Evolutionary conservation across 2,113 vertebrate genomes (phyloP), one percentile per base, ranked within the genome.

Genomic region (Pedionomus torquatus): DNA sequence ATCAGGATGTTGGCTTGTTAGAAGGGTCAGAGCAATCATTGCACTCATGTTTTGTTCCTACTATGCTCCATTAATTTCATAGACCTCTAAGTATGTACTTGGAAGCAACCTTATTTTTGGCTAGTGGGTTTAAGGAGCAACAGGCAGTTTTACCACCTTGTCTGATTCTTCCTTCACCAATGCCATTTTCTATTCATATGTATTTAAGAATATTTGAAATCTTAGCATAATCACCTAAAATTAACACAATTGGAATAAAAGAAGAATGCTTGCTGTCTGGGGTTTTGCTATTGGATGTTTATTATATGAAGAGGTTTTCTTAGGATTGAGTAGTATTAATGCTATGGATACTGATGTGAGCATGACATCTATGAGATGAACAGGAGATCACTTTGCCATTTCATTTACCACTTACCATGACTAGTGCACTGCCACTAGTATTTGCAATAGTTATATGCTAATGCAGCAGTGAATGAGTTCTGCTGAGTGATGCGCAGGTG

Each of bases 321-420:
- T 44, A 37, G 35, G 77, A 37, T 35, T 10, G 43, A 19, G 25
- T 35, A 43, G 25, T 0, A 1, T 39, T 57, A 6, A 30, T 35
- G 28, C 35, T 57, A 6, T 0, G 1, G n/a, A 9, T 49, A 17
- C 24, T 20, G 3, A 35, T 4, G 43, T 26, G 9, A 31, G 30
- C 25, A 18, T 0, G 4, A 35, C 16, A 3, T 41, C 23, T 30
- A 10, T 18, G 18, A 24, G 48, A 24, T 11, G 19, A n/a, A 13
- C n/a, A 48, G 85, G 54, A 54, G 57, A 19, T n/a, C 14, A 10
- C 33, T 23, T 33, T 55, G 75, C 69, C 46, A 3, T 39, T 87
- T 16, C 46, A 8, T 13, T 55, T 49, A 41, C n/a, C 7, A 8
- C 8, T 35, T 55, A 49, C 51, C 2, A 1, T 17, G n/a, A 16